A percentile compares a stretch with the other conserved stretches of the same genome.
Conservation (phyloP, 2,797 vertebrate species). For the Momotus momota region DNA sequence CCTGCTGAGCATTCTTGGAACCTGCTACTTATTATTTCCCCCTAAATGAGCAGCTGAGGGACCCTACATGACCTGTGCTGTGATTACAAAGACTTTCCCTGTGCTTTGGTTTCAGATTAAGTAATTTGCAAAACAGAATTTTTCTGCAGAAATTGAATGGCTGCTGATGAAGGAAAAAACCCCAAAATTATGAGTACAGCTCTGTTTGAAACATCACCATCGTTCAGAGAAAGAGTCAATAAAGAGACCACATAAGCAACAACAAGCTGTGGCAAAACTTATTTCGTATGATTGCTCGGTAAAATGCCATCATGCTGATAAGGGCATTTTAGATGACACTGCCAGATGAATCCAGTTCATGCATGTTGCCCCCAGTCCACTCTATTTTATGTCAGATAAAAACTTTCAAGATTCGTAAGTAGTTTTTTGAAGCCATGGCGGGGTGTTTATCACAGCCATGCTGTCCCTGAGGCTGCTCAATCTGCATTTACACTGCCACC, state of each 20-base stretch:
- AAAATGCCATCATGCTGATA: background rate
- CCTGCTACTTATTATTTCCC: background rate
- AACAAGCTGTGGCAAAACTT: background rate
- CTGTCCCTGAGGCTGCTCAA: background rate
- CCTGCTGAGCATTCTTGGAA: background rate
- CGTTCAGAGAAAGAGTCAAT: background rate
- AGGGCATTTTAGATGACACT: background rate
- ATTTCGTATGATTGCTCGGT: background rate
- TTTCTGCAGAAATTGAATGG: background rate
- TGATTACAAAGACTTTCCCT: background rate
- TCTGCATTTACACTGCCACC: background rate
- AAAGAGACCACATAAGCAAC: background rate
- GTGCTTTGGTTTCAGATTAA: background rate
- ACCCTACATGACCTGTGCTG: background rate
- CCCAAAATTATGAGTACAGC: background rate
- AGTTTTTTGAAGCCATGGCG: background rate
- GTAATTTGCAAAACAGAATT: background rate
- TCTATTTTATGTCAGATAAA: background rate
- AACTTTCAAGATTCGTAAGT: background rate
- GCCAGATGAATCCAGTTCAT: background rate
- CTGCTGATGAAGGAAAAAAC: background rate
- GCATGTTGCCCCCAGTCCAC: background rate
- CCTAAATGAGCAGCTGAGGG: conserved; percentile 1
- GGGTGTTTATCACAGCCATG: background rate
- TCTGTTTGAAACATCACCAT: background rate